Conservation (phyloP, 2,113 vertebrate genomes). For the Mola mola region DNA sequence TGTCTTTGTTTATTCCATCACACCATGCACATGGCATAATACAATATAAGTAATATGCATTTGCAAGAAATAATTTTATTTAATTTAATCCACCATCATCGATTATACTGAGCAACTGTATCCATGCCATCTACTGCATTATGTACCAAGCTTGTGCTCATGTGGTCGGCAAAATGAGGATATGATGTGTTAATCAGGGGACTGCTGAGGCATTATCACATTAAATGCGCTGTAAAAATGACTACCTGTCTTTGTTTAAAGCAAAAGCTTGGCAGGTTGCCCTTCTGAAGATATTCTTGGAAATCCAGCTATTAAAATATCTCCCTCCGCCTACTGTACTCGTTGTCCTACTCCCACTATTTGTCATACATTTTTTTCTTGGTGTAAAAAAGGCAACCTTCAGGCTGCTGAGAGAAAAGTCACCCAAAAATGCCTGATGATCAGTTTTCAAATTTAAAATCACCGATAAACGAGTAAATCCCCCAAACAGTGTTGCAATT, state of each 20-base stretch:
- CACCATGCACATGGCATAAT: neutral
- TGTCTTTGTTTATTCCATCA: neutral
- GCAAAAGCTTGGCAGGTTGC: constrained; percentile 38
- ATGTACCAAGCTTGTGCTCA: neutral
- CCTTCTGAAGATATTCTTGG: constrained; percentile 68
- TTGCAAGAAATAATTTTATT: neutral
- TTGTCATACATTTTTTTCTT: no score
- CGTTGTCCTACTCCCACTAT: no score
- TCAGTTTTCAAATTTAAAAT: neutral
- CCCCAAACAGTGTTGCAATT: neutral
- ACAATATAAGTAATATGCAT: constrained; percentile 5
- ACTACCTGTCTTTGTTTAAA: constrained; percentile 37
- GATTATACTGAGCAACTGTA: neutral
- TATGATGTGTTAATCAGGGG: constrained; percentile 16
- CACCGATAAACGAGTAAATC: neutral
- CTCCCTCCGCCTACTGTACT: constrained; percentile 14
- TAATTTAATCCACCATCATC: neutral
- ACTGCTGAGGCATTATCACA: neutral
- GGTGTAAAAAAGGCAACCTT: no score
- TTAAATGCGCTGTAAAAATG: constrained; percentile 34
- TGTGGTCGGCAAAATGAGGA: constrained; percentile 4
- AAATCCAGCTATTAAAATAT: constrained; percentile 56
- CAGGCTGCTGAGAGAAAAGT: neutral
- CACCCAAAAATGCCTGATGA: neutral
- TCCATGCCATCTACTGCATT: neutral